Evolutionary conservation across 92 coral and sea anemone species (phyloP), one percentile per base, ranked within the genome.

Genomic region (Scolanthus callimorphus): DNA sequence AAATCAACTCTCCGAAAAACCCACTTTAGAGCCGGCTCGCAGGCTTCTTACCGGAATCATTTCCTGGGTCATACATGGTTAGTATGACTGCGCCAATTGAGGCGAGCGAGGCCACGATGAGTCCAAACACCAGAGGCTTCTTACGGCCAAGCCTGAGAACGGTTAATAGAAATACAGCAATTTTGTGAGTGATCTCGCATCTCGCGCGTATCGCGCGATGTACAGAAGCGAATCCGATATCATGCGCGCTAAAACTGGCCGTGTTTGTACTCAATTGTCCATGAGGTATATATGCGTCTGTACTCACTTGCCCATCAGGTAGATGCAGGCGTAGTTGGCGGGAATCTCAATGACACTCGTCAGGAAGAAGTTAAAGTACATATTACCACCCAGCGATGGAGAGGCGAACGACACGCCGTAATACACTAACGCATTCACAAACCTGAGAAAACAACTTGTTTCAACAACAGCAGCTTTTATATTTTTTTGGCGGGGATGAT

Each of bases 321-420:
- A 81, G 39, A 81, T 81, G 21, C 58, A 54, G 1, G 57, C 74
- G 50, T 63, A 81, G 57, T 88, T 83, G 21, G 77, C 90, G 15
- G 96, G 96, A 55, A 87, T 62, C 70, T 87, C 96, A 11, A 87
- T 60, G 24, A 87, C 58, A 55, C 90, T 78, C 1, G 86, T 57
- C 53, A 87, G 56, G 59, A 83, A 70, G 59, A 77, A 87, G 67
- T 87, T 87, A 29, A 87, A 57, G 64, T 87, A 87, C 86, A 87
- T 87, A 68, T 72, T 87, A 13, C 96, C 96, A 38, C 96, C 96
- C 0, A 87, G 83, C 12, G 80, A 65, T 27, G 90, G 88, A 1
- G 96, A 73, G n/a, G 86, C 79, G 37, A 82, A 76, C 13, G 83
- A 59, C 11, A 85, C 96, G 4, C 96, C 96, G 37, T 87, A 87